Conservation (phyloP, 1,140 invertebrate species). For the Rhyzopertha dominica region DNA sequence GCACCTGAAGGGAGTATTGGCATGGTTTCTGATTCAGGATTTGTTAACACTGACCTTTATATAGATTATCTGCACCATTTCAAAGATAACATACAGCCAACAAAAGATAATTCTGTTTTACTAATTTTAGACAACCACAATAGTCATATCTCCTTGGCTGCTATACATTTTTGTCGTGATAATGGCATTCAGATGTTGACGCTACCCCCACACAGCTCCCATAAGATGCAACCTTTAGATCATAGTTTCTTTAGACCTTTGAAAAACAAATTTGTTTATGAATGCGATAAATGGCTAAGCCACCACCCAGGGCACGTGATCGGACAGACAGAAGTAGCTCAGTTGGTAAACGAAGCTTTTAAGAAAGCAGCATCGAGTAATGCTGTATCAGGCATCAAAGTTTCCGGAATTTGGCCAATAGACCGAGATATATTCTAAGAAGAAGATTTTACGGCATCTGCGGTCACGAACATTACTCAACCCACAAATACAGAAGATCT, state of each 20-base stretch:
- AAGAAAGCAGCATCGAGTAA: constrained; percentile 1
- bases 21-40: constrained; percentile 24
- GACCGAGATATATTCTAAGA: constrained; percentile 3
- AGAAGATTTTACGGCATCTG: constrained; percentile 8
- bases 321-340: not conserved
- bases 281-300: not conserved
- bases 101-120: constrained; percentile 18
- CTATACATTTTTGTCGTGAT: constrained; percentile 33
- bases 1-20: constrained; percentile 13
- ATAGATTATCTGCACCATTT: constrained; percentile 23
- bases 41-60: constrained; percentile 19
- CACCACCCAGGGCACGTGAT: constrained; percentile 1
- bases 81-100: constrained; percentile 13
- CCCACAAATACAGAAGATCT: too few species aligned
- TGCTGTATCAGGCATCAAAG: not conserved
- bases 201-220: constrained; percentile 13
- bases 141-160: constrained; percentile 39
- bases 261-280: constrained; percentile 7
- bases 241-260: constrained; percentile 15
- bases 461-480: too few species aligned
- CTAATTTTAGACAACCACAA: constrained; percentile 33
- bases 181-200: constrained; percentile 12
- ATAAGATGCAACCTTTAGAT: constrained; percentile 15
- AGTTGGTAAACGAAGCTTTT: constrained; percentile 8
- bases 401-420: constrained; percentile 7